Evolutionary conservation across 2,113 vertebrate species (phyloP).

Genomic region (Climacteris rufus): DNA sequence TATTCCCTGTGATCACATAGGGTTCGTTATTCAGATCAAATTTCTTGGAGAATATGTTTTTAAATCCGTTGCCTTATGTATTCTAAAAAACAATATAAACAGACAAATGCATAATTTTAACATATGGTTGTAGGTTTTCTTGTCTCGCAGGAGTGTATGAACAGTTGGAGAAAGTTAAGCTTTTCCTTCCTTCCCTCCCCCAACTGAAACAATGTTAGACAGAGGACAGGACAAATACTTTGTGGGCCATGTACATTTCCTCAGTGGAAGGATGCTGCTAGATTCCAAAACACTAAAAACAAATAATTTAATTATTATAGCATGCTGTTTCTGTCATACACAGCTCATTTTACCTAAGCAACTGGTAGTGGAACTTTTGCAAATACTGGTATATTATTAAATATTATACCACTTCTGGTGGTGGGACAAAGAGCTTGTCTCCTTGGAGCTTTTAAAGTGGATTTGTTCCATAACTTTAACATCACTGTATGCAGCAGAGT

Average conservation of each 20-base stretch:
- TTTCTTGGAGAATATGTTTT: not conserved
- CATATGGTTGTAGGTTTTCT: not conserved
- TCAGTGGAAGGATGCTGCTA: not conserved
- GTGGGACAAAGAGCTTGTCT: not conserved
- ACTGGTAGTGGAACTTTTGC: not conserved
- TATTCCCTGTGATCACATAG: not conserved
- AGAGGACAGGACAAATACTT: not conserved
- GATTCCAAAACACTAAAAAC: not conserved
- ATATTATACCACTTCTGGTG: not conserved
- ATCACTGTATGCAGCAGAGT: not conserved
- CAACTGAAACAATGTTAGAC: not conserved
- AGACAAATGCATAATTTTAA: not conserved
- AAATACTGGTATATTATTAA: not conserved
- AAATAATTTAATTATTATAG: not conserved
- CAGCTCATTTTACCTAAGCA: not conserved
- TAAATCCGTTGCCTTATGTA: not conserved
- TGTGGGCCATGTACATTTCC: not conserved
- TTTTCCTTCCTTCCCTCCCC: not conserved
- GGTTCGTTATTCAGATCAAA: not conserved
- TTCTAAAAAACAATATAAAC: not conserved
- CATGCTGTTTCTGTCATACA: not conserved
- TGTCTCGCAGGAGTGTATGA: not conserved
- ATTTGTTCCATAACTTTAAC: slow-evolving; percentile 24
- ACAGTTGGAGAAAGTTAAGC: not conserved
- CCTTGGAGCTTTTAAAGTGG: not conserved